A percentile compares a stretch with the other conserved stretches of the same genome.
Evolutionary conservation across 2,113 vertebrate genomes (phyloP).

Genomic region (Emberiza fucata): DNA sequence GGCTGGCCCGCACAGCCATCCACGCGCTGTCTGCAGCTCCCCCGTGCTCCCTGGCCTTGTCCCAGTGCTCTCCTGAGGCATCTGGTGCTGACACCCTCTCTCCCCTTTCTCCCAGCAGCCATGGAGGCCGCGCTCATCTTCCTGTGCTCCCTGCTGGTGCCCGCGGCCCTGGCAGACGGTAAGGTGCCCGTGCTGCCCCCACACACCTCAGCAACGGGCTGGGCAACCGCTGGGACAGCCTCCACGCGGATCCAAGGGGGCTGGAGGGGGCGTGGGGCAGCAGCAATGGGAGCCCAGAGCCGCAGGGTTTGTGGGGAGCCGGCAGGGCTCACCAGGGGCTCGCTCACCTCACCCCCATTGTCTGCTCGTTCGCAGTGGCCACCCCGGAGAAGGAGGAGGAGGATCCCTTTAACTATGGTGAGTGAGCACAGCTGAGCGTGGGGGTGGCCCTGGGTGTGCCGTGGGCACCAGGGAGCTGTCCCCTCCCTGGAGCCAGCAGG

Average conservation of each 20-base stretch:
- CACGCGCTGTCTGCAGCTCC: fast-evolving
- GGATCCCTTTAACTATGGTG: constrained; percentile 82
- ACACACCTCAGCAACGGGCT: fast-evolving
- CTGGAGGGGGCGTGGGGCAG: background rate
- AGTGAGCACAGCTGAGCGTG: constrained; percentile 21
- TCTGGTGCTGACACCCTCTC: background rate
- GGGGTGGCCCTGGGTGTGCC: fast-evolving
- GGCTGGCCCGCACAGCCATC: background rate
- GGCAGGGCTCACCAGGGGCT: background rate
- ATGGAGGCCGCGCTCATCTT: constrained; percentile 88
- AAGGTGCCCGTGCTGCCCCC: constrained; percentile 33
- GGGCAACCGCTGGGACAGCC: fast-evolving
- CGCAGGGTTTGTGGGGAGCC: background rate
- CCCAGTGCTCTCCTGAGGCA: fast-evolving
- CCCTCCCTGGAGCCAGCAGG: background rate
- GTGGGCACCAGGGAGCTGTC: background rate
- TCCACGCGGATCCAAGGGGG: fast-evolving
- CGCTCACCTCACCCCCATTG: background rate
- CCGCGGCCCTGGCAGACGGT: constrained; percentile 77
- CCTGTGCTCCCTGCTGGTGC: constrained; percentile 85
- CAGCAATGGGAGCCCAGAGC: background rate
- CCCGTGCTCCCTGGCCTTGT: fast-evolving
- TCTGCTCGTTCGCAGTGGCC: constrained; percentile 25
- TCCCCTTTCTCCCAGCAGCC: constrained; percentile 72
- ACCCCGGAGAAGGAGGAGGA: constrained; percentile 71